Evolutionary conservation across 2,888 invertebrate species (phyloP), one percentile per base, ranked within the genome.

Genomic region (Petrophora chlorosata): DNA sequence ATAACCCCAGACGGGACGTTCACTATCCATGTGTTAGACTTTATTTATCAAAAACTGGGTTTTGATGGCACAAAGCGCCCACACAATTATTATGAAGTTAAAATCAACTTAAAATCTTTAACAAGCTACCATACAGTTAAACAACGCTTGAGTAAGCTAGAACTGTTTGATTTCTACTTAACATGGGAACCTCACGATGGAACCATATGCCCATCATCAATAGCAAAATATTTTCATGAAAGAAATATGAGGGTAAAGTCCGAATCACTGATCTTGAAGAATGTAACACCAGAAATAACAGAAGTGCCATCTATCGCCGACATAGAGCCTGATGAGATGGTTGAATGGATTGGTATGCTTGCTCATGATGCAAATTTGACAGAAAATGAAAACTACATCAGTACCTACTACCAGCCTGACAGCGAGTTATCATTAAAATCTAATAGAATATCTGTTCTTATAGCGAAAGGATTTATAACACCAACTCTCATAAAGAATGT

Each of bases 281-380:
- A 53, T 39, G 0, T 81, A 2, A 63, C 67, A 13, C 82, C 86
- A n/a, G 45, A 63, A 15, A 60, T 88, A 7, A 60, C 51, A 7
- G 68, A 77, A 65, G 70, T 87, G 34, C 89, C 89, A 0, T 67
- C 75, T 30, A 41, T 84, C 32, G 63, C 70, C 47, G 82, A 82
- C 56, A 71, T 70, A 3, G 79, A 85, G 10, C 48, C 69, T 23
- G 82, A 82, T 1, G 87, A 87, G 53, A 67, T 90, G 55, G 77
- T 76, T 0, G 90, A 90, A 67, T 90, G 90, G 90, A 65, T 83
- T 25, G 90, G 90, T 0, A 73, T 89, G 72, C 45, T 89, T 8
- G 79, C 79, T 7, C 68, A 72, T 13, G 62, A 69, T 15, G 81
- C 63, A 8, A 72, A 82, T 47, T 55, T 83, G 17, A 53, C 59